Conservation (phyloP, 2,113 vertebrate genomes). For the Ailurus styani region DNA sequence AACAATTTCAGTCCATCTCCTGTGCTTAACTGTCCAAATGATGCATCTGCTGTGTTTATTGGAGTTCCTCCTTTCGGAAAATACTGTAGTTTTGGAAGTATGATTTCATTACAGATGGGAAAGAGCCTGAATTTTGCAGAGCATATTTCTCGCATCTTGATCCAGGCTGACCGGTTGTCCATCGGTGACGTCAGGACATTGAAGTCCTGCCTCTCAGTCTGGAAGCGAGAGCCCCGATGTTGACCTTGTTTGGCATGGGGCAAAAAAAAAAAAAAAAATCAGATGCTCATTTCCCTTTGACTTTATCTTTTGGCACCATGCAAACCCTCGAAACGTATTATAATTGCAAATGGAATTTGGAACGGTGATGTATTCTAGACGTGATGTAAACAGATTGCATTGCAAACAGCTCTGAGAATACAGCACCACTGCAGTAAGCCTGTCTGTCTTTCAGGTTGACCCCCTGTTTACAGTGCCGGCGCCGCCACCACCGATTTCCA, state of each 20-base stretch:
- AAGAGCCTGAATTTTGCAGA: slow-evolving; percentile 39
- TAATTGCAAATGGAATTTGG: slow-evolving; percentile 45
- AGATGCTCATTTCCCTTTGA: neutral
- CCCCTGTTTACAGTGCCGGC: slow-evolving; percentile 94
- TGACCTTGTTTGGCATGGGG: slow-evolving; percentile 26
- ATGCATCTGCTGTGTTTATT: slow-evolving; percentile 10
- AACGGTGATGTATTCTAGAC: slow-evolving; percentile 55
- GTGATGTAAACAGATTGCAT: slow-evolving; percentile 52
- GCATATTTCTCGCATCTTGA: slow-evolving; percentile 33
- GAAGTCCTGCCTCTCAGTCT: slow-evolving; percentile 15
- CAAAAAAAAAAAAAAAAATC: neutral
- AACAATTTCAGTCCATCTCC: slow-evolving; percentile 41
- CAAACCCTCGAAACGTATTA: neutral
- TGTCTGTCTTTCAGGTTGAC: slow-evolving; percentile 88
- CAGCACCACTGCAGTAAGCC: slow-evolving; percentile 80
- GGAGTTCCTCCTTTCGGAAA: slow-evolving; percentile 49
- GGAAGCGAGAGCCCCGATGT: neutral
- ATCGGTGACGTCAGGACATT: neutral
- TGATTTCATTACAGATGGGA: neutral
- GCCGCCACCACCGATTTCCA: slow-evolving; percentile 86
- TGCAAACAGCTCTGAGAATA: neutral
- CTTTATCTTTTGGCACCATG: slow-evolving; percentile 39
- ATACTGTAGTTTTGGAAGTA: slow-evolving; percentile 39
- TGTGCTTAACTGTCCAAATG: slow-evolving; percentile 17
- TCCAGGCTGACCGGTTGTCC: neutral